phyloP scores from a whole-genome alignment of 2,888 invertebrate species.

The Xestia rhomboidea region DNA sequence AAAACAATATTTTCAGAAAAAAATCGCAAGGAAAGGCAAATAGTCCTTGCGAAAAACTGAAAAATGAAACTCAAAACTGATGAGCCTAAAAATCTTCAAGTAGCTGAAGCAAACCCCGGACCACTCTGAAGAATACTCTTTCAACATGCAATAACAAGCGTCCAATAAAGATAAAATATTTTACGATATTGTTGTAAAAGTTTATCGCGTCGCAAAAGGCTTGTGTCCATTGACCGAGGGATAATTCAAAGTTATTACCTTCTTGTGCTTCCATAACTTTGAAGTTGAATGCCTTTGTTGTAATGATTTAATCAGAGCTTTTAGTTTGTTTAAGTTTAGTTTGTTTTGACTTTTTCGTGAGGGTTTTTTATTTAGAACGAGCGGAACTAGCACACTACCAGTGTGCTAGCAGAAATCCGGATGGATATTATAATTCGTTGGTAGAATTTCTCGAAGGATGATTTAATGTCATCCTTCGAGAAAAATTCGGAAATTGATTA shows the following conservation, averaged over 20 bases:
- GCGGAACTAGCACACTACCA: too few relatives aligned
- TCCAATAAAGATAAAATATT: conserved; percentile 49
- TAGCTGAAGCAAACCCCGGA: neutral
- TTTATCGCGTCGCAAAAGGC: conserved; percentile 52
- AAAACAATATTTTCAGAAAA: neutral
- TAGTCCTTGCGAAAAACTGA: neutral
- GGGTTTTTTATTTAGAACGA: neutral
- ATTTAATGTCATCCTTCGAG: too few relatives aligned
- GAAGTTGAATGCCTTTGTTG: conserved; percentile 6
- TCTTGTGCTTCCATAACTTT: conserved; percentile 24
- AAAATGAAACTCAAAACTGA: neutral
- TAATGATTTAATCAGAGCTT: conserved; percentile 38
- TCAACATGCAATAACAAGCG: conserved; percentile 38
- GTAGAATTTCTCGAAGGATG: too few relatives aligned
- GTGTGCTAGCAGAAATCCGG: neutral
- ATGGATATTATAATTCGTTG: neutral
- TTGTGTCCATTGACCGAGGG: conserved; percentile 51
- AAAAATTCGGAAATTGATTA: too few relatives aligned
- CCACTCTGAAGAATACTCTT: neutral
- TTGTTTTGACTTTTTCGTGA: neutral
- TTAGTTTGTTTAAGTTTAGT: too few relatives aligned
- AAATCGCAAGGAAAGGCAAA: neutral
- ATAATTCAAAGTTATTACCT: conserved; percentile 39
- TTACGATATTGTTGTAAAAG: conserved; percentile 62
- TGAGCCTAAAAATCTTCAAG: neutral